Evolutionary conservation across 2,113 vertebrate genomes (phyloP).

Genomic region (Bungarus multicinctus): DNA sequence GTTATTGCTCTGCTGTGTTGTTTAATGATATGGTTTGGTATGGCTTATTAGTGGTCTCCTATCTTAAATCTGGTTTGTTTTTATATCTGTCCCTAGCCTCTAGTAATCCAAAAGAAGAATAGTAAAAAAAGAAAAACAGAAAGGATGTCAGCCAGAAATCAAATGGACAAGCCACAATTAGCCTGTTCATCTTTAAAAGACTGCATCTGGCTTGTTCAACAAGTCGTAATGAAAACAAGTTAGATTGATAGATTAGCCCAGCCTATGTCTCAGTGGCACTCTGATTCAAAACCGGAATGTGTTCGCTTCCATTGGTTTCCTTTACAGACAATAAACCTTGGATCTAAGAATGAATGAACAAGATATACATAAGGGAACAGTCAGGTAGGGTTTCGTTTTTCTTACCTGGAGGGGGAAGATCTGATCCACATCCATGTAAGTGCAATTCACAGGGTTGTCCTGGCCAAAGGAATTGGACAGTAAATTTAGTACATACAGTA

Average conservation of each 20-base stretch:
- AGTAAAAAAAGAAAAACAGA: background rate
- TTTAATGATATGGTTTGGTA: background rate
- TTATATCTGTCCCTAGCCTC: background rate
- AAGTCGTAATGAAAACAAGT: background rate
- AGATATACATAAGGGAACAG: background rate
- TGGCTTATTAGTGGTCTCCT: background rate
- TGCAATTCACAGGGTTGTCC: background rate
- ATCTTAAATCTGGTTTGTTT: background rate
- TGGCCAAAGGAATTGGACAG: background rate
- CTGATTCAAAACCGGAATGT: background rate
- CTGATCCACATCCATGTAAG: background rate
- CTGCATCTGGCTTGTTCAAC: background rate
- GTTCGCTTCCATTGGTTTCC: background rate
- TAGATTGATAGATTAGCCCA: background rate
- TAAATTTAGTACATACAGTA: background rate
- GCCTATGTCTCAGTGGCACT: background rate
- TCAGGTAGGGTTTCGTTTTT: background rate
- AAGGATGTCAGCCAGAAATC: background rate
- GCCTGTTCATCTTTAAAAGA: background rate
- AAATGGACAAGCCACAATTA: background rate
- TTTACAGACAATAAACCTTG: background rate
- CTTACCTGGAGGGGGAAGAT: background rate
- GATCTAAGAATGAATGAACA: background rate
- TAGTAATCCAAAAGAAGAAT: background rate
- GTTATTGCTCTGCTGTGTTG: background rate